These are phyloP conservation scores for Zeugodacus cucurbitae DNA, from an alignment of 1,140 invertebrate genomes.

Conservation along the genomic window DNA sequence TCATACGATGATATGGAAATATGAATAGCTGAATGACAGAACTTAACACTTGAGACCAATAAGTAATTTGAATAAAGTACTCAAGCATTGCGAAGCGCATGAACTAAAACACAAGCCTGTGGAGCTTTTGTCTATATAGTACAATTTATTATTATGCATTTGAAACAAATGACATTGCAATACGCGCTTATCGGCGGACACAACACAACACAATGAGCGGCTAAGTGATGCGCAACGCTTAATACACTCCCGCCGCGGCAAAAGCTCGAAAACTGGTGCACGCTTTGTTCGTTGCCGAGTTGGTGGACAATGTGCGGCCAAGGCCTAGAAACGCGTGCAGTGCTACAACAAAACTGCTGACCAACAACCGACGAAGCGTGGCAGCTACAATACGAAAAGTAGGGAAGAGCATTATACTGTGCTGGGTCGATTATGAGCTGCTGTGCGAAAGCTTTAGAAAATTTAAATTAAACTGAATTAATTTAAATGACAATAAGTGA, in stretches of 20 bases:
- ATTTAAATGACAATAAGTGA: slow-evolving; percentile 35
- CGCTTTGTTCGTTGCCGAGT: background rate
- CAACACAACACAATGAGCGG: background rate
- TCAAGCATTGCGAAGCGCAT: background rate
- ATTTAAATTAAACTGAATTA: slow-evolving; percentile 18
- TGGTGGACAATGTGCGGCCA: background rate
- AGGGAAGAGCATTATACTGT: background rate
- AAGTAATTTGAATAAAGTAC: background rate
- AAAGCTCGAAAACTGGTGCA: background rate
- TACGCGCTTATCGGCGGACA: background rate
- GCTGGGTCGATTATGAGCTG: no score
- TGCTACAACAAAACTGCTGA: background rate
- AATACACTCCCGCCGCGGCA: background rate
- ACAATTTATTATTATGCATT: background rate
- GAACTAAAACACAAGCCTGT: background rate
- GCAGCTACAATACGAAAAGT: background rate
- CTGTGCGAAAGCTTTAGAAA: background rate
- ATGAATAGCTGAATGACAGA: background rate
- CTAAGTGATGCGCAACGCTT: background rate
- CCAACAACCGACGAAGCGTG: slow-evolving; percentile 1
- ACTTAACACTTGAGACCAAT: background rate
- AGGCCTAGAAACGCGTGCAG: background rate
- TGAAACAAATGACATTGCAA: background rate
- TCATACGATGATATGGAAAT: slow-evolving; percentile 11
- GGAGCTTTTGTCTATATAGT: background rate